These are phyloP conservation scores for Agapostemon virescens DNA, from an alignment of 2,888 invertebrate species.

Conservation along the genomic window DNA sequence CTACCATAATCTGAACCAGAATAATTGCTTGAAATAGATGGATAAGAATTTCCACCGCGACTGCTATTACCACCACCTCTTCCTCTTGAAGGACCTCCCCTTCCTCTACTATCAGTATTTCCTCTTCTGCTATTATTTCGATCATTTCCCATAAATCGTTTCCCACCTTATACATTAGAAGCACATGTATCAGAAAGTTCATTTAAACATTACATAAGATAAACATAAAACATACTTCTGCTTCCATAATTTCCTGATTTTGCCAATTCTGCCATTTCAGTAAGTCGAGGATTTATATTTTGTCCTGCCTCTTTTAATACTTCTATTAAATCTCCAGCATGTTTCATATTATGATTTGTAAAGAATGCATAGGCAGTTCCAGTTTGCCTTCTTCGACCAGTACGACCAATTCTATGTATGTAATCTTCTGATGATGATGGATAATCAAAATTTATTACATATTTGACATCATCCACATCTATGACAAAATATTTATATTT, in stretches of 20 bases:
- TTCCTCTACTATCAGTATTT: conserved; percentile 61
- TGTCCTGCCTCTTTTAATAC: conserved; percentile 93
- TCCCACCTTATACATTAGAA: conserved; percentile 61
- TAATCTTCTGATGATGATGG: conserved; percentile 97
- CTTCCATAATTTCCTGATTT: conserved; percentile 74
- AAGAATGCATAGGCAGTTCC: conserved; percentile 98
- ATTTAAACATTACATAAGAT: not conserved
- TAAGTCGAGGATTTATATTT: conserved; percentile 92
- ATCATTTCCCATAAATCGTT: conserved; percentile 67
- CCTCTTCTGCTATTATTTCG: conserved; percentile 64
- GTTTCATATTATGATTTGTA: conserved; percentile 92
- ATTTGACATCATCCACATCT: conserved; percentile 98
- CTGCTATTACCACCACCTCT: conserved; percentile 52
- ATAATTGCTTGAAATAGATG: conserved; percentile 65
- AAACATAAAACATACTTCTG: conserved; percentile 67
- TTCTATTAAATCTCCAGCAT: conserved; percentile 93
- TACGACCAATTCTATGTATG: conserved; percentile 96
- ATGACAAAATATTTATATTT: conserved; percentile 68
- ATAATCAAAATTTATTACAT: conserved; percentile 97
- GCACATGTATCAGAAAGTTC: conserved; percentile 1
- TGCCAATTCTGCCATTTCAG: conserved; percentile 85
- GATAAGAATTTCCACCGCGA: conserved; percentile 69
- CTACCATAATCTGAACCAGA: conserved; percentile 70
- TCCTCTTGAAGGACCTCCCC: conserved; percentile 64
- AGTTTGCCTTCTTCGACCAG: conserved; percentile 91